These are phyloP conservation scores for Cavia aperea DNA, from an alignment of 2,113 vertebrate genomes.

Conservation along the genomic window DNA sequence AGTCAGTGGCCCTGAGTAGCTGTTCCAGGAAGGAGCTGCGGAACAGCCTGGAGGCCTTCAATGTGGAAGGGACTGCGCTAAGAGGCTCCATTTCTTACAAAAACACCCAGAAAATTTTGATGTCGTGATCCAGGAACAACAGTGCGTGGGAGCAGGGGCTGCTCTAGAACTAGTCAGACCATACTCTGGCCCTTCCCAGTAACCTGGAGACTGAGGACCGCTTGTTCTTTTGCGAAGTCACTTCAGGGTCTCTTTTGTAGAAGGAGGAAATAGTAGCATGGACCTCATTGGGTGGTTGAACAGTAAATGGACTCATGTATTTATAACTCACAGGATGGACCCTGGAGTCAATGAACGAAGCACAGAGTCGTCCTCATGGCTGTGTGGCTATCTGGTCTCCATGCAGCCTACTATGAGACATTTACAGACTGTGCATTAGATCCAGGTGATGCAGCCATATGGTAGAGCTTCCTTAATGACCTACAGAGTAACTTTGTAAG, in stretches of 20 bases:
- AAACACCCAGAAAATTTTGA: conserved; percentile 3
- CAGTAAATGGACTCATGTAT: not conserved
- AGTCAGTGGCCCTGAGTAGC: not conserved
- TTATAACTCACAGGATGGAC: not conserved
- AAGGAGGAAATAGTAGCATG: not conserved
- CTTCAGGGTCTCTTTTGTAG: not conserved
- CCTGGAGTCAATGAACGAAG: not conserved
- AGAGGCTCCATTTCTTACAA: not conserved
- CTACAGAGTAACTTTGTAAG: not conserved
- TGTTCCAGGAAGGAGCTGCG: not conserved
- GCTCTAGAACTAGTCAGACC: not conserved
- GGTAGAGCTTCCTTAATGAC: not conserved
- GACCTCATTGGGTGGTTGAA: not conserved
- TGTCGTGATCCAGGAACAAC: not conserved
- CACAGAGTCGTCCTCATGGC: not conserved
- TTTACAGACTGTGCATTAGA: not conserved
- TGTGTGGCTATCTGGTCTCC: too few relatives aligned
- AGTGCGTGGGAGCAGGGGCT: not conserved
- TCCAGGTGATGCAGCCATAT: not conserved
- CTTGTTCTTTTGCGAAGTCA: not conserved
- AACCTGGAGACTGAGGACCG: not conserved
- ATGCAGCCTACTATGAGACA: not conserved
- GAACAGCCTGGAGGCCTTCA: too few relatives aligned
- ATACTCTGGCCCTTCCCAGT: not conserved
- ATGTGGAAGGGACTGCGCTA: not conserved